phyloP scores from a whole-genome alignment of 2,113 vertebrate species.

The Megalops atlanticus region DNA sequence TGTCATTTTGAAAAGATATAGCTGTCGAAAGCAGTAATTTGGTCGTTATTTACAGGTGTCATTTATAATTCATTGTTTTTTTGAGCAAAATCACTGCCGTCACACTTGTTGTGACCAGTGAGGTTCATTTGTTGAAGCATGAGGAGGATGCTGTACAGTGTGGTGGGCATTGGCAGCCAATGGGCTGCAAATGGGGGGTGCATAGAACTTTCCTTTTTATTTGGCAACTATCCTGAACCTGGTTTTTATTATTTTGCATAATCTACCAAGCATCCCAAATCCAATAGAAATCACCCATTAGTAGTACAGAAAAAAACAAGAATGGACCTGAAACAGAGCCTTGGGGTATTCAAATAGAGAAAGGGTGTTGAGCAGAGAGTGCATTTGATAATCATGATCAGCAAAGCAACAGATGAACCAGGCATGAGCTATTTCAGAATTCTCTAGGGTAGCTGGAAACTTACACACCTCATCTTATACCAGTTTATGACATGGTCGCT shows the following conservation, averaged over 20 bases:
- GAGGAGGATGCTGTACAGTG: not conserved
- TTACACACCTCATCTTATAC: slow-evolving; percentile 3
- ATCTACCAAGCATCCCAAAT: not conserved
- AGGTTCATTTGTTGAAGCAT: not conserved
- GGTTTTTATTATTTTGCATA: slow-evolving; percentile 9
- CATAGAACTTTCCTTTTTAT: not conserved
- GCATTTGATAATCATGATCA: not conserved
- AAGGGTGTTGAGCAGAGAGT: not conserved
- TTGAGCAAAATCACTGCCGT: too few species aligned
- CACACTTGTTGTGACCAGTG: not conserved
- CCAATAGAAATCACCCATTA: not conserved
- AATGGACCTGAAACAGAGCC: not conserved
- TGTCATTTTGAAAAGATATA: not conserved
- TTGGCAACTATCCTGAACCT: not conserved
- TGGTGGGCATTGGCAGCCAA: not conserved
- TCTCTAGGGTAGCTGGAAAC: not conserved
- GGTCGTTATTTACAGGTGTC: too few species aligned
- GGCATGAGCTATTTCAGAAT: not conserved
- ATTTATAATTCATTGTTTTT: too few species aligned
- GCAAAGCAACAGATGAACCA: not conserved
- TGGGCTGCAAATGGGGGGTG: not conserved
- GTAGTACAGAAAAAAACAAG: not conserved
- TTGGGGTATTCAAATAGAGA: not conserved
- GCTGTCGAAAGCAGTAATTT: not conserved
- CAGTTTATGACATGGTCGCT: not conserved